Conservation (phyloP, 1,140 invertebrate genomes). For the Lepidurus apus region DNA sequence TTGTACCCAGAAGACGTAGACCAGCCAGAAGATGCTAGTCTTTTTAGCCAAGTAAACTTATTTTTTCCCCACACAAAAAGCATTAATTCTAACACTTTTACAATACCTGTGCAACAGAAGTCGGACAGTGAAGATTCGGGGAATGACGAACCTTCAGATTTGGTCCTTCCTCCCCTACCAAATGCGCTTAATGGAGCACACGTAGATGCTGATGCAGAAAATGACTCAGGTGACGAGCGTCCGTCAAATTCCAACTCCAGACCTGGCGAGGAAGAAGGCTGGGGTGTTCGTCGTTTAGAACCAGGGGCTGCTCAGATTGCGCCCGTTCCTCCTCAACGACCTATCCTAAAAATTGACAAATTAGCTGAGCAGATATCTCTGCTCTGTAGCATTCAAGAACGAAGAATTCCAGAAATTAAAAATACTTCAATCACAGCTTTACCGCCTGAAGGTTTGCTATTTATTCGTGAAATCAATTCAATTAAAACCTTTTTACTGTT, state of each 20-base stretch:
- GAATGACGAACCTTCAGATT: constrained; percentile 83
- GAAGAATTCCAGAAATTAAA: constrained; percentile 39
- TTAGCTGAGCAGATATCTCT: constrained; percentile 46
- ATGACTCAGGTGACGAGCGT: background rate
- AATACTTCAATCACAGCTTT: constrained; percentile 46
- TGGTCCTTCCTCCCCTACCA: constrained; percentile 42
- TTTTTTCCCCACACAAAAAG: constrained; percentile 32
- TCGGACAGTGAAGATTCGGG: constrained; percentile 88
- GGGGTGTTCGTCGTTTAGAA: background rate
- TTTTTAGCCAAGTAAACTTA: constrained; percentile 51
- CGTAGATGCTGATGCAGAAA: constrained; percentile 25
- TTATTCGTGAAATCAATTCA: background rate
- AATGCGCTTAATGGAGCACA: background rate
- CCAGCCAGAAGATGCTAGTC: constrained; percentile 47
- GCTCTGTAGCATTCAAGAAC: constrained; percentile 41
- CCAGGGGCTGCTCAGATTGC: background rate
- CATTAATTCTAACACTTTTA: constrained; percentile 30
- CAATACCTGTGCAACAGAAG: constrained; percentile 52
- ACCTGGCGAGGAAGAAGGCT: background rate
- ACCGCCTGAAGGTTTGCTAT: constrained; percentile 55
- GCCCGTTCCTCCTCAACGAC: background rate
- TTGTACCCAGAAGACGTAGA: constrained; percentile 73
- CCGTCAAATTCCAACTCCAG: constrained; percentile 4
- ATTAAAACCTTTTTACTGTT: constrained; percentile 34
- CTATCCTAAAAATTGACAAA: constrained; percentile 44